A percentile compares a stretch with the other conserved stretches of the same genome.
Conservation (phyloP, 2,113 vertebrate species). For the Puffinus mauretanicus region DNA sequence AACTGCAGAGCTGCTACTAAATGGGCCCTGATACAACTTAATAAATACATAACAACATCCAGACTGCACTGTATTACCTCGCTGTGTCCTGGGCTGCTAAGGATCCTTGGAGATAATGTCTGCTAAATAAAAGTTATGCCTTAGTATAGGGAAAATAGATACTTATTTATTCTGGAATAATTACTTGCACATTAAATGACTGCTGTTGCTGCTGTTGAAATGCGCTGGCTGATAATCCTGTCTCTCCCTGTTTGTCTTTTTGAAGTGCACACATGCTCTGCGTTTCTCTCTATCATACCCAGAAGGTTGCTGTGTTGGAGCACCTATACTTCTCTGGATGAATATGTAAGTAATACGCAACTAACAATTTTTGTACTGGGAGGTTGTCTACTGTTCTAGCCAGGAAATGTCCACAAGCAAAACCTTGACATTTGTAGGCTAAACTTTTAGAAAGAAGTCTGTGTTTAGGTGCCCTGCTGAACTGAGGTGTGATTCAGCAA, state of each 20-base stretch:
- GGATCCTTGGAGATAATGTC: conserved; percentile 1
- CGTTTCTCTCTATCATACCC: neutral
- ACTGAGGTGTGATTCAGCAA: neutral
- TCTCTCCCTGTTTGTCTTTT: neutral
- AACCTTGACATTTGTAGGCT: neutral
- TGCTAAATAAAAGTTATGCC: neutral
- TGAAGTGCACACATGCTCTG: neutral
- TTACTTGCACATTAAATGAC: neutral
- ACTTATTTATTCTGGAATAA: conserved; percentile 3
- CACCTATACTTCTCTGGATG: neutral
- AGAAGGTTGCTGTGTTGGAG: neutral
- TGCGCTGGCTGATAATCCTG: neutral
- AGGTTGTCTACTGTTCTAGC: neutral
- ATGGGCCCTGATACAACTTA: conserved; percentile 70
- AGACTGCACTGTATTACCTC: neutral
- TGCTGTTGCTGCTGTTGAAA: neutral
- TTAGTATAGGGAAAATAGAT: neutral
- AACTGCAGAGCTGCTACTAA: conserved; percentile 68
- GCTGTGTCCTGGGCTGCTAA: conserved; percentile 28
- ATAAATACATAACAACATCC: conserved; percentile 68
- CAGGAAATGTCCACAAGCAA: neutral
- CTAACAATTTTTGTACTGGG: neutral
- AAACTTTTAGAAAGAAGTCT: neutral
- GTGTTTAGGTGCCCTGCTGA: neutral
- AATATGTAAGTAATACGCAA: neutral